Evolutionary conservation across 2,888 invertebrate species (phyloP), one percentile per base, ranked within the genome.

Genomic region (Parnassius apollo): DNA sequence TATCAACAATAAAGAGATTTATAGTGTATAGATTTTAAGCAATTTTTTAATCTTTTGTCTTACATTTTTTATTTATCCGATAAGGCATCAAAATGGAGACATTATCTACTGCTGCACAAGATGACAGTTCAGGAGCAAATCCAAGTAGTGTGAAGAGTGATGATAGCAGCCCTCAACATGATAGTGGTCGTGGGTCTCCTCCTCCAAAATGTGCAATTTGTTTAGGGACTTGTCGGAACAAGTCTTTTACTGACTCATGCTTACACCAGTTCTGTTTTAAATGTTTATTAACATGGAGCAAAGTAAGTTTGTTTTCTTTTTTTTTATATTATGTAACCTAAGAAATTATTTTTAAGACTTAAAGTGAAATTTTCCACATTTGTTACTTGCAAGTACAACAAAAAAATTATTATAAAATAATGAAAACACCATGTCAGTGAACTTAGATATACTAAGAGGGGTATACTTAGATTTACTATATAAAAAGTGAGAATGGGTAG

Each of bases 191-290:
- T 1, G 82, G 85, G 10, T 95, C 96, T 42, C 96, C 97, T 1
- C 96, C 96, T 1, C 96, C 96, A 2, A 96, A 96, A 80, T 98
- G 98, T 93, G 96, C 98, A 56, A 98, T 98, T 79, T 98, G 98
- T 77, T 93, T 98, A 64, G 97, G 97, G 25, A 94, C 95, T 69
- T 94, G 97, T 75, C 94, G 94, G 63, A 97, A 98, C 80, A 97
- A 96, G 79, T 98, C 97, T 42, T 97, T 97, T 81, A 97, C 98
- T 0, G 96, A 98, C 81, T 96, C 96, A 57, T 99, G 98, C 81
- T 94, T 96, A 81, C 98, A 99, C 85, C 96, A 96, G 81, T 99
- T 98, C 83, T 99, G 98, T 83, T 98, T 98, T 81, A 95, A 95
- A 69, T 99, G 98, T 80, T 92, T 99, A 44, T 86, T 97, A 66